These are phyloP conservation scores for Oostethus manadensis DNA, from an alignment of 2,113 vertebrate genomes.

Conservation along the genomic window DNA sequence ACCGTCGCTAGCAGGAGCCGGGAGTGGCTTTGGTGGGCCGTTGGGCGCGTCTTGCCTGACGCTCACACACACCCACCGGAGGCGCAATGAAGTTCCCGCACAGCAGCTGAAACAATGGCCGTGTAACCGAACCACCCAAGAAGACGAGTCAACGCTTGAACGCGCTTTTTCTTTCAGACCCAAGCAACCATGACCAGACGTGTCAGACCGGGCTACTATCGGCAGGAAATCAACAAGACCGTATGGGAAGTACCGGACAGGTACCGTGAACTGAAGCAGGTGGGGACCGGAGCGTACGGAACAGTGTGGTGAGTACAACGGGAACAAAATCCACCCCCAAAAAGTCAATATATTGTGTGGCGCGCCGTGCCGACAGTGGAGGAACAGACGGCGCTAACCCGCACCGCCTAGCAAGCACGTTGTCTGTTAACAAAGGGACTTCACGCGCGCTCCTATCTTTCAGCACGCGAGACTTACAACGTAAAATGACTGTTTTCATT, in stretches of 20 bases:
- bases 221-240: slow-evolving; percentile 88
- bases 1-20: slow-evolving; percentile 40
- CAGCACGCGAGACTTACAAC: no score
- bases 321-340: background rate
- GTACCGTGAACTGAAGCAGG: slow-evolving; percentile 83
- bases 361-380: slow-evolving; percentile 7
- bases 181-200: slow-evolving; percentile 56
- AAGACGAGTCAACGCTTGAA: accelerated
- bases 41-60: slow-evolving; percentile 49
- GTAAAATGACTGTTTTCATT: no score
- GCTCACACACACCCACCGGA: background rate
- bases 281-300: slow-evolving; percentile 92
- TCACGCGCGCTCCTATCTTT: no score
- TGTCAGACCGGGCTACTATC: slow-evolving; percentile 76
- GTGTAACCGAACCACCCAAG: slow-evolving; percentile 27
- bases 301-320: slow-evolving; percentile 86
- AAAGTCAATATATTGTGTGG: background rate
- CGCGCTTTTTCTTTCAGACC: background rate
- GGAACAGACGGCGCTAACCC: slow-evolving; percentile 43
- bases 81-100: slow-evolving; percentile 37
- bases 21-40: slow-evolving; percentile 59
- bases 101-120: slow-evolving; percentile 53
- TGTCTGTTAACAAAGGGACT: slow-evolving; percentile 43
- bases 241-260: slow-evolving; percentile 86
- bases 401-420: background rate